Percentiles rank a stretch among this genome's conserved stretches.
These are phyloP conservation scores for Xiphophorus maculatus DNA, from an alignment of 2,113 vertebrate genomes.

Conservation along the genomic window DNA sequence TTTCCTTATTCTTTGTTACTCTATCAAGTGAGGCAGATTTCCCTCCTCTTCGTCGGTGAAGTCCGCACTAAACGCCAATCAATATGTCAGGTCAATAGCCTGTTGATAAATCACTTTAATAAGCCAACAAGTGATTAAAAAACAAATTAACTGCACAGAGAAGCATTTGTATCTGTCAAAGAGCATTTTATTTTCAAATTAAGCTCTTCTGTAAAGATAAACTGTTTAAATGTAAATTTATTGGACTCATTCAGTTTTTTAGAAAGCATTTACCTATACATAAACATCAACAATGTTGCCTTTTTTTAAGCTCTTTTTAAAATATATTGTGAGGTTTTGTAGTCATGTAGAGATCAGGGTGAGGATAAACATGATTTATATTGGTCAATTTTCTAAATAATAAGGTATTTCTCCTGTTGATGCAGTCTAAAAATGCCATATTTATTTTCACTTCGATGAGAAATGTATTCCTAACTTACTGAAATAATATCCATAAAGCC, in stretches of 20 bases:
- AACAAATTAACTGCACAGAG: neutral
- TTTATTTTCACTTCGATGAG: neutral
- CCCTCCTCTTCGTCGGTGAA: conserved; percentile 41
- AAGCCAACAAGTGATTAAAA: conserved; percentile 15
- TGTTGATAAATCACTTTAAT: conserved; percentile 8
- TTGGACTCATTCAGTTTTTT: too few relatives aligned
- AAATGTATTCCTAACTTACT: neutral
- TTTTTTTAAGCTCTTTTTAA: too few relatives aligned
- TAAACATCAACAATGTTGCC: too few relatives aligned
- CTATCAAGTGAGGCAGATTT: conserved; percentile 13
- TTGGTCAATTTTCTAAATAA: too few relatives aligned
- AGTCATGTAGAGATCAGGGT: too few relatives aligned
- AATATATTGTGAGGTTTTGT: too few relatives aligned
- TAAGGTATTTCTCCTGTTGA: too few relatives aligned
- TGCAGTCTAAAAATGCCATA: neutral
- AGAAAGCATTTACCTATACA: too few relatives aligned
- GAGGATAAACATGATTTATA: neutral
- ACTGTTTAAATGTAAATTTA: too few relatives aligned
- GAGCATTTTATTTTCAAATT: neutral
- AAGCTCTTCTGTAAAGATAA: too few relatives aligned
- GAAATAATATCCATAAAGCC: neutral
- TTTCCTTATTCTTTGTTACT: conserved; percentile 43
- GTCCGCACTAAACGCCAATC: conserved; percentile 15
- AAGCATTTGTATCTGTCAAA: neutral
- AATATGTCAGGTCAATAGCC: conserved; percentile 22